Evolutionary conservation across 2,888 invertebrate species (phyloP), one percentile per base, ranked within the genome.

Genomic region (Athalia cordata): DNA sequence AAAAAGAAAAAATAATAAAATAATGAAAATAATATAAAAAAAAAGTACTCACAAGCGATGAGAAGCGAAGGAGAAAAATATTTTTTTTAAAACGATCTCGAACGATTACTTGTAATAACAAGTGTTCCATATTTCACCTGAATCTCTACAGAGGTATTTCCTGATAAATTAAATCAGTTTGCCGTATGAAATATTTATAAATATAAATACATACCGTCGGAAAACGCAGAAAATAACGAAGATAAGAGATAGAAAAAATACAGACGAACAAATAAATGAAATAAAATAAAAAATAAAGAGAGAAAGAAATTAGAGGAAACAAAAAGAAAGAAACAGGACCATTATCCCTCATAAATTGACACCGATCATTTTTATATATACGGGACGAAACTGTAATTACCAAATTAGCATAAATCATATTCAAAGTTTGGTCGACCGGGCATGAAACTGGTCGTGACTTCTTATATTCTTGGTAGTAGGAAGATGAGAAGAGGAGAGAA

Each of bases 321-420:
- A 15, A 52, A 57, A 59, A 59, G 9, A 43, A 57, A 47, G 9
- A 43, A 57, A 47, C 57, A 57, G 8, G 59, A 11, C 57, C 72
- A 72, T 72, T 59, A 59, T 72, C 57, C 45, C 57, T 72, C 72
- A 59, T 72, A 72, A 72, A 72, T 72, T 72, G 72, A 72, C 59
- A 72, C 72, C 59, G 59, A 59, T 72, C 72, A 59, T 59, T 59
- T 72, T 72, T 72, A 72, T 57, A 29, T 29, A 72, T 72, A 52
- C 72, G 72, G 13, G 45, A 72, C 72, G 72, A 72, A 72, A 72
- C 57, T 59, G 45, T 72, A 72, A 72, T 72, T 72, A 72, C 59
- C 72, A 47, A 57, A 72, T 72, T 72, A 72, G 59, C 72, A 72
- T 72, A 72, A 72, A 59, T 72, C 72, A 47, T 59, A 72, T 72